Percentiles rank a stretch among this genome's conserved stretches.
phyloP scores from a whole-genome alignment of 2,888 invertebrate species.

The Drosophila emarginata region DNA sequence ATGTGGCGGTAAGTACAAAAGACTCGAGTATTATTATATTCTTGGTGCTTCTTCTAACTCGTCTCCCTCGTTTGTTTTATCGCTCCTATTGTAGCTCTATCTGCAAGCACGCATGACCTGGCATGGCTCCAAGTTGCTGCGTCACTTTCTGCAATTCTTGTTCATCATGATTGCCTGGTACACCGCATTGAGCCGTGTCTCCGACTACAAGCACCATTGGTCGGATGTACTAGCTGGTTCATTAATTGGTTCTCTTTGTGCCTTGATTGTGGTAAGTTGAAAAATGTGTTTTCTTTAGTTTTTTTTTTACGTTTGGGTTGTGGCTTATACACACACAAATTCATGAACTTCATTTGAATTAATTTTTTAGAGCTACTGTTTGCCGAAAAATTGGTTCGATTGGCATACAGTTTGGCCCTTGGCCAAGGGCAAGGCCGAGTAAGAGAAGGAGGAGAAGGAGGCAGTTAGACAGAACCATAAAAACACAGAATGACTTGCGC shows the following conservation, averaged over 20 bases:
- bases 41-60: neutral
- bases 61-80: neutral
- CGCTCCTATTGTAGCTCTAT: slow-evolving; percentile 87
- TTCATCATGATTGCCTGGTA: slow-evolving; percentile 92
- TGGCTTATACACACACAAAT: neutral
- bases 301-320: neutral
- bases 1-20: slow-evolving; percentile 88
- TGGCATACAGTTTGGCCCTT: slow-evolving; percentile 79
- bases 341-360: slow-evolving; percentile 48
- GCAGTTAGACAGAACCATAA: neutral
- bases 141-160: slow-evolving; percentile 92
- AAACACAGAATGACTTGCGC: slow-evolving; percentile 13
- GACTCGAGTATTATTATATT: slow-evolving; percentile 3
- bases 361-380: slow-evolving; percentile 78
- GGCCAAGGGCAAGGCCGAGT: slow-evolving; percentile 41
- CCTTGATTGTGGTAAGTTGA: slow-evolving; percentile 88
- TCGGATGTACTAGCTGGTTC: slow-evolving; percentile 96
- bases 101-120: slow-evolving; percentile 92
- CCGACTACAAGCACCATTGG: slow-evolving; percentile 99
- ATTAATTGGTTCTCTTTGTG: slow-evolving; percentile 86
- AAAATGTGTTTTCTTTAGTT: neutral
- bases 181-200: slow-evolving; percentile 94
- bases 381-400: slow-evolving; percentile 80
- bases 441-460: slow-evolving; percentile 36
- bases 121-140: slow-evolving; percentile 90